Base-by-base conservation (phyloP, 2,113 vertebrate species). In the Callipepla squamata region DNA sequence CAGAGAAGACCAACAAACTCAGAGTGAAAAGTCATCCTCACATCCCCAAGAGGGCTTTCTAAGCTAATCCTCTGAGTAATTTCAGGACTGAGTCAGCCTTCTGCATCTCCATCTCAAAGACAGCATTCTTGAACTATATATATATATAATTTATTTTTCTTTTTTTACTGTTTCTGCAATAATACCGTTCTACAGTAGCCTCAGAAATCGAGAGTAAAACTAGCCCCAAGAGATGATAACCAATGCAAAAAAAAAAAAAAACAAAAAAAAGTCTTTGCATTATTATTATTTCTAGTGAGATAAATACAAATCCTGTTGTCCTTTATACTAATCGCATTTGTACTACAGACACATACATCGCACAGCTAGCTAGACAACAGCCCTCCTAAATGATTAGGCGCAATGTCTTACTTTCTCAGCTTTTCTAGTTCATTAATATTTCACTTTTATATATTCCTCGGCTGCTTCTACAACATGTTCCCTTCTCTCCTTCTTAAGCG, bases 401-500 rank as follows among this genome's bases (percentile, higher is more conserved):
- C 85, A 51, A 89, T 3, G 47, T 86, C 92, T 97, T 61, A 84
- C 92, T 87, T 84, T 80, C 83, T 79, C 57, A 94, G 96, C 93
- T 94, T 93, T 94, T 95, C 85, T 79, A 84, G 80, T 80, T 94
- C 93, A 96, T 97, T 97, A 96, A 97, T 97, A 96, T 97, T 97
- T 97, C 96, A 94, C 96, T 96, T 95, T 96, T 90, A 96, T 96
- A 96, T 94, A 96, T 95, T 93, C 91, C 79, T 94, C 86, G 78
- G 85, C 92, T 83, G 86, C 86, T 94, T 94, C 94, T 93, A 95
- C 93, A 95, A 79, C 78, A 62, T 96, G 96, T 83, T 96, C 75
- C 65, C 90, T 91, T 96, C 88, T 92, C 58, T 80, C 79, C 92
- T 67, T 94, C 93, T 92, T 95, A 97, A 95, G 80, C 30, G 77